phyloP scores from a whole-genome alignment of 2,888 invertebrate genomes.

The Hydrotaea cyrtoneurina region DNA sequence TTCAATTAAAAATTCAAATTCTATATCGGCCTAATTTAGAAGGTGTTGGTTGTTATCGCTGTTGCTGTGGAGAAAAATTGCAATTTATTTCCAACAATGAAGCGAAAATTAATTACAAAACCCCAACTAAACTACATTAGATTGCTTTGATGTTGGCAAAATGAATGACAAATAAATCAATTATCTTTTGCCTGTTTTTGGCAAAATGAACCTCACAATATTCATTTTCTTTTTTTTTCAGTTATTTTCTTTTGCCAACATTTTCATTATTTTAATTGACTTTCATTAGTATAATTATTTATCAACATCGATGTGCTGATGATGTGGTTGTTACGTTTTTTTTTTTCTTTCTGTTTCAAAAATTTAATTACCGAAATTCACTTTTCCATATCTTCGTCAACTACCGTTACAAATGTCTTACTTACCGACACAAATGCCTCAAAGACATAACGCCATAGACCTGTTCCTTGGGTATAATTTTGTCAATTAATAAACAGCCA shows the following conservation, averaged over 20 bases:
- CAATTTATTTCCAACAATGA: background rate
- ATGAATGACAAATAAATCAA: constrained; percentile 6
- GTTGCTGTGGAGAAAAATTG: too few relatives aligned
- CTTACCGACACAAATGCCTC: constrained; percentile 86
- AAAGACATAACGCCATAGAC: constrained; percentile 83
- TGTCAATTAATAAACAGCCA: constrained; percentile 77
- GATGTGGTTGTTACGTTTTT: background rate
- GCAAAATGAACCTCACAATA: background rate
- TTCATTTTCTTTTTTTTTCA: background rate
- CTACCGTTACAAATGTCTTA: constrained; percentile 46
- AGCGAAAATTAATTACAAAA: background rate
- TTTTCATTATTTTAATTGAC: constrained; percentile 35
- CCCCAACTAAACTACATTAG: background rate
- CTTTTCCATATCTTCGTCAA: background rate
- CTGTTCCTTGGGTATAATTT: constrained; percentile 78
- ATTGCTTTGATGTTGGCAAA: background rate
- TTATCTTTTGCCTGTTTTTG: background rate
- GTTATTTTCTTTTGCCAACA: background rate
- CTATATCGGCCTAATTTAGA: too few relatives aligned
- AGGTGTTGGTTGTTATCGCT: too few relatives aligned
- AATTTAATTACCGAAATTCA: constrained; percentile 30
- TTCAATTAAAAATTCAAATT: too few relatives aligned
- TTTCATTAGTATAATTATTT: constrained; percentile 30
- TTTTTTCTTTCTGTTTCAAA: constrained; percentile 3
- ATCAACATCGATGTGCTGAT: background rate